phyloP scores from a whole-genome alignment of 2,113 vertebrate genomes.

The Marcusenius ussheri region DNA sequence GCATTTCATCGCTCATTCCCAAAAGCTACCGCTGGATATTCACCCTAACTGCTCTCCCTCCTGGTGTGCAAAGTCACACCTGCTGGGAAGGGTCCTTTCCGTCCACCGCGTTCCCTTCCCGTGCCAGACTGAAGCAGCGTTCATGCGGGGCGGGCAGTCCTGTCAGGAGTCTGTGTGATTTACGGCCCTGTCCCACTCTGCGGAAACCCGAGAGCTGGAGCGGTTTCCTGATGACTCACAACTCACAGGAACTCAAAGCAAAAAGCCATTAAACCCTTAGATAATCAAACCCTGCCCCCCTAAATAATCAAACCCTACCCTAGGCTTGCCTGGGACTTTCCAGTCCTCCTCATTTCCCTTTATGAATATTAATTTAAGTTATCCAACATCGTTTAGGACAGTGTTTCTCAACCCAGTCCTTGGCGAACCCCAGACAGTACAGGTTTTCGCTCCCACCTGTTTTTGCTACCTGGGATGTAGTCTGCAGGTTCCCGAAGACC shows the following conservation, averaged over 20 bases:
- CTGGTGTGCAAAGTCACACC: conserved; percentile 7
- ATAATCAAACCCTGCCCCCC: background rate
- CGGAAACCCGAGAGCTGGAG: background rate
- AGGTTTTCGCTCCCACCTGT: background rate
- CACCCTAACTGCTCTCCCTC: conserved; percentile 12
- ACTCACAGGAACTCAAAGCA: background rate
- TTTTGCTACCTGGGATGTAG: background rate
- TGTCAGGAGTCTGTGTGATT: background rate
- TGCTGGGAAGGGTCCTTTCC: conserved; percentile 20
- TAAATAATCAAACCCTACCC: background rate
- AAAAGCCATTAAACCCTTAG: background rate
- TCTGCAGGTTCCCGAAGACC: background rate
- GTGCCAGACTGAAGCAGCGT: background rate
- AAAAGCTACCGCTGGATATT: background rate
- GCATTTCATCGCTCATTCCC: background rate
- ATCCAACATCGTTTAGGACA: background rate
- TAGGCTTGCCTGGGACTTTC: background rate
- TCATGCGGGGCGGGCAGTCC: background rate
- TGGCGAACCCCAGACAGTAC: background rate
- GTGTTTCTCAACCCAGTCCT: background rate
- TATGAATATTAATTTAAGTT: background rate
- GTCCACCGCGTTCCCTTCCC: background rate
- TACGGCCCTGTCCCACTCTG: background rate
- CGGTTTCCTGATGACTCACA: conserved; percentile 27
- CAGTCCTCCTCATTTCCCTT: background rate